phyloP scores from a whole-genome alignment of 2,797 vertebrate species.

The Malurus splendens region DNA sequence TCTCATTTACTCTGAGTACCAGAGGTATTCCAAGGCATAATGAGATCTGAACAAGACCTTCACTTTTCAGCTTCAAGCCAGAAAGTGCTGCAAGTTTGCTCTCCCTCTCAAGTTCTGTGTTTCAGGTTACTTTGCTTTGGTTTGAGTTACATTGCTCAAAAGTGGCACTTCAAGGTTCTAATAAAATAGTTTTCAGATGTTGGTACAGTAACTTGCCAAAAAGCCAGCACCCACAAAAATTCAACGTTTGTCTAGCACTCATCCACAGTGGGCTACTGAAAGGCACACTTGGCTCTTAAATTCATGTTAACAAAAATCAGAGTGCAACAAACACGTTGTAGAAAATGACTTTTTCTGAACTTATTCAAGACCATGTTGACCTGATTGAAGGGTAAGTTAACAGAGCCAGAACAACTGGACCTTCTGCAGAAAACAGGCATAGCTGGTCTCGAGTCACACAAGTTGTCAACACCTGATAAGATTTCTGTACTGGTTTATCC shows the following conservation, averaged over 20 bases:
- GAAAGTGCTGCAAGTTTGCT: not conserved
- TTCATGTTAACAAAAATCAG: not conserved
- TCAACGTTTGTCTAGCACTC: not conserved
- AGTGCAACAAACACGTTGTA: not conserved
- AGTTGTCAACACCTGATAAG: not conserved
- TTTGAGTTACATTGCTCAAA: not conserved
- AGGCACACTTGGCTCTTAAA: not conserved
- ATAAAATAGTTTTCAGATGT: not conserved
- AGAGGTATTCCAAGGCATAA: not conserved
- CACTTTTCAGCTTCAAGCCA: not conserved
- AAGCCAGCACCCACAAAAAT: not conserved
- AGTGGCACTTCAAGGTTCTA: not conserved
- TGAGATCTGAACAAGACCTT: not conserved
- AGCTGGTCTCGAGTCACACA: not conserved
- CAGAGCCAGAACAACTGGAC: not conserved
- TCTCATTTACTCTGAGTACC: not conserved
- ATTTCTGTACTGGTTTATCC: not conserved
- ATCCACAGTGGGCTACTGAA: not conserved
- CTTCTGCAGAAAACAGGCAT: not conserved
- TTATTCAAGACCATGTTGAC: fast-evolving
- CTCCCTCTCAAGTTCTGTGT: not conserved
- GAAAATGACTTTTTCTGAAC: not conserved
- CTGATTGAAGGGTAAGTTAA: not conserved
- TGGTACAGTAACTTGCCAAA: not conserved
- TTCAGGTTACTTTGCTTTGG: not conserved